These are phyloP conservation scores for Pygoscelis adeliae DNA, from an alignment of 2,113 vertebrate genomes.

Conservation along the genomic window DNA sequence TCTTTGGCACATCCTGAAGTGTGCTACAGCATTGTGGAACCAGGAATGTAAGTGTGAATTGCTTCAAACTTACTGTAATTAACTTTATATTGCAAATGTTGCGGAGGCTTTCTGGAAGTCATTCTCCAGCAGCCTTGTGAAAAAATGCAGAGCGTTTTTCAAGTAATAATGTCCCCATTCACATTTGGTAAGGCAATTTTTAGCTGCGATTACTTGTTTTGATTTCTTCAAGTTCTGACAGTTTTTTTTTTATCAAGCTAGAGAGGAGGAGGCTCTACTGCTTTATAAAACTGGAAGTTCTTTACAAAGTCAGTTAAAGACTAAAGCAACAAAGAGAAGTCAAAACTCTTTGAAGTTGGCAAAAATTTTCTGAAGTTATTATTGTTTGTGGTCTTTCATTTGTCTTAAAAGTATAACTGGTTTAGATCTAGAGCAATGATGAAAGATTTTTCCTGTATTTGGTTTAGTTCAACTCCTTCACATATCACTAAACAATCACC, in stretches of 20 bases:
- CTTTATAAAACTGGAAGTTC: background rate
- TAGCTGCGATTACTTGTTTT: background rate
- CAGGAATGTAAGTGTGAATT: background rate
- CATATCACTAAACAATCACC: background rate
- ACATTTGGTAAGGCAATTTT: background rate
- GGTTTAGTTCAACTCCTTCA: background rate
- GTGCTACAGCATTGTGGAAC: background rate
- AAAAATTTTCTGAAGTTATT: background rate
- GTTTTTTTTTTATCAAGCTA: background rate
- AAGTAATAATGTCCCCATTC: background rate
- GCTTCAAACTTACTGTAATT: background rate
- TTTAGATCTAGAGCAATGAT: background rate
- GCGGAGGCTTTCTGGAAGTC: background rate
- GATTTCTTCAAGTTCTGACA: background rate
- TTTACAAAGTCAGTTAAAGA: background rate
- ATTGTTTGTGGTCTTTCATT: background rate
- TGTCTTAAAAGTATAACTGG: background rate
- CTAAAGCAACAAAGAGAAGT: background rate
- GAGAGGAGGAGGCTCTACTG: background rate
- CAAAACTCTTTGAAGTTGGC: background rate
- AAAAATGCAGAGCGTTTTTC: background rate
- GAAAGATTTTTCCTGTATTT: background rate
- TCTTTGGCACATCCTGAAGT: background rate
- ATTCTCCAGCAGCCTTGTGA: background rate
- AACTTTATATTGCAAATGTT: background rate